These are phyloP conservation scores for Laticauda laticaudata DNA, from an alignment of 2,113 vertebrate species.

Conservation along the genomic window DNA sequence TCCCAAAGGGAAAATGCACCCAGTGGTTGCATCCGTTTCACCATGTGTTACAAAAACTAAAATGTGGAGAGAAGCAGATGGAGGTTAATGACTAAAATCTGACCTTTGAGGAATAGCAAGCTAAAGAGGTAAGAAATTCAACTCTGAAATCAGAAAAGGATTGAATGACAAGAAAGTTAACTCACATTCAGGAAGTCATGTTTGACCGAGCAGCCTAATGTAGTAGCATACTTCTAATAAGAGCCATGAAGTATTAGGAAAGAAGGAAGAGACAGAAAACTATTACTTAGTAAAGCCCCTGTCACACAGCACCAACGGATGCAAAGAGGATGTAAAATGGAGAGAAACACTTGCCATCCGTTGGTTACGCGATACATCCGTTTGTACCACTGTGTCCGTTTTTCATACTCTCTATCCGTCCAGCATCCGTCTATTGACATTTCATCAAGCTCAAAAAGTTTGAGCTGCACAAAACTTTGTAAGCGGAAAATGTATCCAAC, in stretches of 20 bases:
- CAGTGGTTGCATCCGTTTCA: background rate
- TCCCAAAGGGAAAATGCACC: background rate
- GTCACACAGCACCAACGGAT: too few species aligned
- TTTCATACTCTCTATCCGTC: too few species aligned
- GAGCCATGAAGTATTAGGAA: background rate
- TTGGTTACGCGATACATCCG: too few species aligned
- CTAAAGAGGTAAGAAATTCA: background rate
- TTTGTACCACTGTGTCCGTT: too few species aligned
- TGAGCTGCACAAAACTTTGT: too few species aligned
- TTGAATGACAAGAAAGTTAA: background rate
- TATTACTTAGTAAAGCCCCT: background rate
- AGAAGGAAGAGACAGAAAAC: background rate
- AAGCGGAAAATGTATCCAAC: too few species aligned
- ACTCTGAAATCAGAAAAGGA: background rate
- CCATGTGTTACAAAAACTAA: background rate
- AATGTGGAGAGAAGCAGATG: background rate
- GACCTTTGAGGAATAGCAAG: background rate
- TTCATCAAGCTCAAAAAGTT: too few species aligned
- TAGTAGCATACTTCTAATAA: background rate
- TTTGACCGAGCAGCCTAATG: background rate
- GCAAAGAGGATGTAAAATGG: too few species aligned
- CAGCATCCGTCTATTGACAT: too few species aligned
- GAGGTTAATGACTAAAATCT: background rate
- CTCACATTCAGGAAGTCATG: background rate
- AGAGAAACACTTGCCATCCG: too few species aligned